phyloP scores from a whole-genome alignment of 2,797 vertebrate species.

The Toxotes lorentzi region DNA sequence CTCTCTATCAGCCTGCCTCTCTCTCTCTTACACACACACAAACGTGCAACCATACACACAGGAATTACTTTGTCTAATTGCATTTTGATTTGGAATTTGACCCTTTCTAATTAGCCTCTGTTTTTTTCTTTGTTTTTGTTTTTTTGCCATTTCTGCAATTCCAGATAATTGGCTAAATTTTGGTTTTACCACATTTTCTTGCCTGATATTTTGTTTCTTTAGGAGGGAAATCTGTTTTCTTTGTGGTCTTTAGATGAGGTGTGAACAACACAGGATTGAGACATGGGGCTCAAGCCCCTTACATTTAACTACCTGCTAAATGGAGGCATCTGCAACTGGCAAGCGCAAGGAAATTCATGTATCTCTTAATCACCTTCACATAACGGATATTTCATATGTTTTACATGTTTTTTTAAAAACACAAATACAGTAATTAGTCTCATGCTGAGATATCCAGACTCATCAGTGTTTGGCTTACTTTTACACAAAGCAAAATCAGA shows the following conservation, averaged over 20 bases:
- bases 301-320: conserved; percentile 18
- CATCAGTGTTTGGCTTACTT: conserved; percentile 30
- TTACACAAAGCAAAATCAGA: neutral
- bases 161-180: conserved; percentile 34
- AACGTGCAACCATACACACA: neutral
- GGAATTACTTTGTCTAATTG: conserved; percentile 33
- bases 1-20: neutral
- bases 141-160: conserved; percentile 18
- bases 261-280: conserved; percentile 1
- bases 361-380: conserved; percentile 22
- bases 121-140: neutral
- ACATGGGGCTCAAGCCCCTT: neutral
- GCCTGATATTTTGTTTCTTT: conserved; percentile 8
- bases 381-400: conserved; percentile 17
- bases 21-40: neutral
- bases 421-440: conserved; percentile 16
- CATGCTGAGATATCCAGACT: conserved; percentile 18
- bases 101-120: conserved; percentile 38
- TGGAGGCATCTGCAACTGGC: conserved; percentile 1
- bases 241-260: neutral
- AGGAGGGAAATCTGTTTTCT: conserved; percentile 15
- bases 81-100: conserved; percentile 30
- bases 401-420: neutral
- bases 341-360: neutral
- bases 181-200: conserved; percentile 16